These are phyloP conservation scores for Nasua narica DNA, from an alignment of 2,797 vertebrate genomes.

Conservation along the genomic window DNA sequence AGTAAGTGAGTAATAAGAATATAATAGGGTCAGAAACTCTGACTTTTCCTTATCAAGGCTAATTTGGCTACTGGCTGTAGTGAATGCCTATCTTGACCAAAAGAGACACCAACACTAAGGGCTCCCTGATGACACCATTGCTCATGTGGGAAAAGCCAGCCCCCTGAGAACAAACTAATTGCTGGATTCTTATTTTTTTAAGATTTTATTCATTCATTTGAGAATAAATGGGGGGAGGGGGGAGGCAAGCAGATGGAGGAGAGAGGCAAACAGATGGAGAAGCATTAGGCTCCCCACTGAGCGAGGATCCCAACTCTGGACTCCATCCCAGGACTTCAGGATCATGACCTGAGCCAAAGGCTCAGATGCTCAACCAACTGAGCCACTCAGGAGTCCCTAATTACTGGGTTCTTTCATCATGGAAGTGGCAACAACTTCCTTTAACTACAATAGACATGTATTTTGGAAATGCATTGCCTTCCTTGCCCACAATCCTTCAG, in stretches of 20 bases:
- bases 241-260: not conserved
- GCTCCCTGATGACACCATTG: not conserved
- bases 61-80: not conserved
- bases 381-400: not conserved
- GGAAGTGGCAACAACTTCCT: not conserved
- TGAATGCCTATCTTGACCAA: not conserved
- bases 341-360: not conserved
- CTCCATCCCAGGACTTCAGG: too few species aligned
- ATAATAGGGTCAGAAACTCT: not conserved
- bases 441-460: not conserved
- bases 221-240: not conserved
- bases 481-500: not conserved
- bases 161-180: not conserved
- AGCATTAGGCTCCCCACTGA: not conserved
- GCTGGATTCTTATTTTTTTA: not conserved
- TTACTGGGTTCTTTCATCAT: not conserved
- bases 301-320: not conserved
- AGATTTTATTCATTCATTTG: too few species aligned
- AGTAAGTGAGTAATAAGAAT: not conserved
- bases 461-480: not conserved
- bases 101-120: not conserved
- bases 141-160: accelerated
- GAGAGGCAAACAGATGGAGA: not conserved
- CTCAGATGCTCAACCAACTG: not conserved
- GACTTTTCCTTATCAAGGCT: not conserved